These are phyloP conservation scores for Geodia barretti DNA, from an alignment of 37 sponge, comb jelly and placozoan genomes.

Conservation along the genomic window DNA sequence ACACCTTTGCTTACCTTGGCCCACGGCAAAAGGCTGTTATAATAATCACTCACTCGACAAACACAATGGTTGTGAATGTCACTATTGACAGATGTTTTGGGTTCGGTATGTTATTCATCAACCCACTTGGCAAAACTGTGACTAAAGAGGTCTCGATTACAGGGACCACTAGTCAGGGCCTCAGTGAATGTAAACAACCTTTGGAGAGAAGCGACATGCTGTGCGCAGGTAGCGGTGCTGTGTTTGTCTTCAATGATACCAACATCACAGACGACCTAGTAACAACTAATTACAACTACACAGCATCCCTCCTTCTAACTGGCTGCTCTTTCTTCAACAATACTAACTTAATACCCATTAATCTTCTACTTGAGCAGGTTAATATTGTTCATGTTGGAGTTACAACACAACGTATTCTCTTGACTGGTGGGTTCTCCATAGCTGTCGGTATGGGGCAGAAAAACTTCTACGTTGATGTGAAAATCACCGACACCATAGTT, in stretches of 20 bases:
- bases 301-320: conserved; percentile 15
- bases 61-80: conserved; percentile 2
- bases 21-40: conserved; percentile 13
- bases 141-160: too few relatives aligned
- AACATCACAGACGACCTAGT: not conserved
- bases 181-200: not conserved
- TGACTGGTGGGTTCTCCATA: conserved; percentile 3
- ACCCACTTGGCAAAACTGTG: conserved; percentile 10
- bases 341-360: not conserved
- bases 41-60: conserved; percentile 2
- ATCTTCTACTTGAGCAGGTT: not conserved
- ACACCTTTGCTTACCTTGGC: conserved; percentile 2
- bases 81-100: not conserved
- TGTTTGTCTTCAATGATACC: conserved; percentile 23
- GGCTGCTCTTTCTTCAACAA: conserved; percentile 1
- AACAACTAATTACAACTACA: not conserved
- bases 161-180: not conserved
- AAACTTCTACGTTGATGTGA: not conserved
- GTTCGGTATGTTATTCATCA: conserved; percentile 16
- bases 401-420: not conserved
- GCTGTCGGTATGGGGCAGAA: not conserved
- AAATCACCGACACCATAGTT: not conserved
- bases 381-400: not conserved
- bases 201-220: not conserved
- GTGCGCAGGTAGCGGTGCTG: conserved; percentile 32